Evolutionary conservation across 2,797 vertebrate species (phyloP).

Genomic region (Crotalus adamanteus): DNA sequence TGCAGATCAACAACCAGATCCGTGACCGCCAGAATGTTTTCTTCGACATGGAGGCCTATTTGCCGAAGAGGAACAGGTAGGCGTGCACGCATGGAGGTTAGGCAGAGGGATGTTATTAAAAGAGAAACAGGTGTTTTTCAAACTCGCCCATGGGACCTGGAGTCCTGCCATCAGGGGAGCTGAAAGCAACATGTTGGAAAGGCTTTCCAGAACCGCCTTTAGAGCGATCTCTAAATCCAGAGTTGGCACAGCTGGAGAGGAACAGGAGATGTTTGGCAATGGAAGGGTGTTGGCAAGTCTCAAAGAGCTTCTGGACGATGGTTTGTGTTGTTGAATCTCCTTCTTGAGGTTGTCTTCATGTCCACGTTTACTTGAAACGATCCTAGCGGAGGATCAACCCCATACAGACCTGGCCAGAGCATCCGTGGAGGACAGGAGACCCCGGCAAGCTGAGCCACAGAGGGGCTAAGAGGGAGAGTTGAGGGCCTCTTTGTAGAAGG

Average conservation of each 20-base stretch:
- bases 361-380: neutral
- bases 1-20: constrained; percentile 84
- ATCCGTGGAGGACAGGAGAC: no score
- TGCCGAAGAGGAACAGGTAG: constrained; percentile 96
- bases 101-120: neutral
- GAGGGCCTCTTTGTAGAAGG: neutral
- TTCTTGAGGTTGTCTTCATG: neutral
- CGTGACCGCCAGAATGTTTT: constrained; percentile 92
- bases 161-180: neutral
- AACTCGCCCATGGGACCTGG: neutral
- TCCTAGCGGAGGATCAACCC: neutral
- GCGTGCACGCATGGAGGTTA: neutral
- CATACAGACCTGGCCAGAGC: neutral
- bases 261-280: no score
- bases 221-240: neutral
- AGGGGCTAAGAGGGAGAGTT: neutral
- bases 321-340: neutral
- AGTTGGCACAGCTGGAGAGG: neutral
- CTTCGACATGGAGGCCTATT: constrained; percentile 98
- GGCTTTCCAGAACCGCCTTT: neutral
- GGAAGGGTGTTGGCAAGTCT: neutral
- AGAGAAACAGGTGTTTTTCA: neutral
- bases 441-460: neutral
- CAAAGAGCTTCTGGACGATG: neutral
- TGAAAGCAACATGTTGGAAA: neutral